Conservation (phyloP, 35 echinoderm and acorn worm species). For the Ophiothrix spiculata region DNA sequence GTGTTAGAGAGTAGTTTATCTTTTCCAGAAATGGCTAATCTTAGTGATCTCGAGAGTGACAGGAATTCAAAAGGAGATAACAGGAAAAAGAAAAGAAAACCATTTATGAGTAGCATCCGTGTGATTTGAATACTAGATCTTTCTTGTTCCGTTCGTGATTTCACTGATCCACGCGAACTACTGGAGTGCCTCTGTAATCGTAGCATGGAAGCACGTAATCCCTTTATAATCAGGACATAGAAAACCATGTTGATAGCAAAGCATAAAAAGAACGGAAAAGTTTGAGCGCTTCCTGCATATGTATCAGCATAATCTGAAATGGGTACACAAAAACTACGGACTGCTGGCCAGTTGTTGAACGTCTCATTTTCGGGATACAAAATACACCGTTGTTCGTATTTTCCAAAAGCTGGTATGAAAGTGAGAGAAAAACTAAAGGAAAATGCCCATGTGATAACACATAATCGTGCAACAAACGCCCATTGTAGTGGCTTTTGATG, state of each 20-base stretch:
- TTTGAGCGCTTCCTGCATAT: background rate
- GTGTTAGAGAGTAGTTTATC: background rate
- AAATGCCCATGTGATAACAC: background rate
- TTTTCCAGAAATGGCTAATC: background rate
- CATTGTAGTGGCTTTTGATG: background rate
- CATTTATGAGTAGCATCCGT: background rate
- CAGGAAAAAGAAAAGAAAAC: background rate
- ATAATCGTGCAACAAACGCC: background rate
- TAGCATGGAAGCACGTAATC: background rate
- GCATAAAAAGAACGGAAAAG: background rate
- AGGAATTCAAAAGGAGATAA: background rate
- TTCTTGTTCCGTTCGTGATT: background rate
- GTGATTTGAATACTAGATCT: background rate
- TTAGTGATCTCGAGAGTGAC: background rate
- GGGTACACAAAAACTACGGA: background rate
- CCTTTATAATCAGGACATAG: background rate
- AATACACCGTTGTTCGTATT: background rate
- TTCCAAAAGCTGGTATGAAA: background rate
- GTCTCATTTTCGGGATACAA: background rate
- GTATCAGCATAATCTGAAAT: background rate
- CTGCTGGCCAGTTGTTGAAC: background rate
- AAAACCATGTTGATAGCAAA: background rate
- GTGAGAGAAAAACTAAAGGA: background rate
- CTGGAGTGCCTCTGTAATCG: background rate
- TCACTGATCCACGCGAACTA: background rate